Base-by-base conservation (phyloP, 2,797 vertebrate genomes). In the Pseudomugil tenellus region DNA sequence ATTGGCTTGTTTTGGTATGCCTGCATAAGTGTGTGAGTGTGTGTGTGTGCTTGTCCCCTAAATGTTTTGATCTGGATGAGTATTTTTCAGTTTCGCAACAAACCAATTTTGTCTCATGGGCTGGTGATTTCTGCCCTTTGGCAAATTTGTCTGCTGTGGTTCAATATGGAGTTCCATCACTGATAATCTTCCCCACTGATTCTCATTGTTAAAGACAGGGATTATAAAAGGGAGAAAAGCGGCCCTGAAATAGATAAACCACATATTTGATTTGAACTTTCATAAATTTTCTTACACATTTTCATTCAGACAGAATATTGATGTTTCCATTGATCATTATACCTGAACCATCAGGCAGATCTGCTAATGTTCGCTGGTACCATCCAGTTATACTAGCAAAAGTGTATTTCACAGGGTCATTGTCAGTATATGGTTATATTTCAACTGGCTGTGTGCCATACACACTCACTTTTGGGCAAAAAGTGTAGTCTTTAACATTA, bases 81-180 rank as follows among this genome's bases (percentile, higher is more conserved):
- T 81, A 79, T 80, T 79, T 87, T 84, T 61, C 52, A 75, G 34
- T 77, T 62, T 58, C 72, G 54, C 59, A 75, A 62, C 81, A 52
- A 74, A 63, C 81, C 29, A 46, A 48, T 56, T 28, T 61, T 41
- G 54, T 85, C 62, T 85, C 28, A 7, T 61, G 77, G 67, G 66
- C 66, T 64, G 70, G 56, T 79, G 73, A 76, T 83, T 81, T 72
- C 25, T 76, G 3, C 29, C 66, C 74, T 81, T 77, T 77, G 82
- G 75, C 74, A 87, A 55, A 74, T 83, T 53, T 80, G 68, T 60
- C 72, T 84, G 79, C 77, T 81, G 74, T 52, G 56, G 76, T 76
- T 86, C 74, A 84, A 86, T 81, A 79, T 84, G 85, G 67, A 86
- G 57, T 74, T 67, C 53, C 52, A 56, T 72, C 59, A 53, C 66